phyloP scores from a whole-genome alignment of 2,797 vertebrate genomes.

The Eulemur albifrons region DNA sequence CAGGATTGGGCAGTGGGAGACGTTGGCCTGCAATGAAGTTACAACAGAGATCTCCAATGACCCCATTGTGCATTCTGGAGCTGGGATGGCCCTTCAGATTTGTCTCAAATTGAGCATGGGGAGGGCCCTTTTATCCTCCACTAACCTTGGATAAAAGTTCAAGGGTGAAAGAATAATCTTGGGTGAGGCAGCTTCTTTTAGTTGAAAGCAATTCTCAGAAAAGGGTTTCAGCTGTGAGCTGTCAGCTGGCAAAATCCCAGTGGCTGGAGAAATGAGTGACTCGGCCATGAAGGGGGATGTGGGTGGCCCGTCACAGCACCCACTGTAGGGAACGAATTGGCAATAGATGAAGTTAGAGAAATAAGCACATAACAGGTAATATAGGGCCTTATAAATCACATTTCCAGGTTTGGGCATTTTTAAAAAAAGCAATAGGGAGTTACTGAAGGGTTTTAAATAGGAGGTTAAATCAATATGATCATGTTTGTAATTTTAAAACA shows the following conservation, averaged over 20 bases:
- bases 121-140: neutral
- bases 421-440: neutral
- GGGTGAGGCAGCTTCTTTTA: neutral
- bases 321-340: neutral
- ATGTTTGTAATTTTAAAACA: conserved; percentile 20
- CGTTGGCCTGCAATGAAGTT: neutral
- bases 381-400: neutral
- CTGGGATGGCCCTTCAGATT: neutral
- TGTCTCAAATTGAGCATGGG: neutral
- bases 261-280: neutral
- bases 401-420: neutral
- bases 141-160: neutral
- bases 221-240: neutral
- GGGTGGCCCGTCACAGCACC: neutral
- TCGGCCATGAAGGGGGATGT: neutral
- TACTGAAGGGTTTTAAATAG: neutral
- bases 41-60: neutral
- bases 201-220: neutral
- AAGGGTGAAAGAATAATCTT: neutral
- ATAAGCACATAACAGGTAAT: neutral
- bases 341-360: neutral
- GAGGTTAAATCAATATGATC: neutral
- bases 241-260: neutral
- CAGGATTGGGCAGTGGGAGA: neutral
- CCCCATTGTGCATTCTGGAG: neutral